A percentile compares a stretch with the other conserved stretches of the same genome.
Evolutionary conservation across 2,797 vertebrate genomes (phyloP).

Genomic region (Adelosebastes latens): DNA sequence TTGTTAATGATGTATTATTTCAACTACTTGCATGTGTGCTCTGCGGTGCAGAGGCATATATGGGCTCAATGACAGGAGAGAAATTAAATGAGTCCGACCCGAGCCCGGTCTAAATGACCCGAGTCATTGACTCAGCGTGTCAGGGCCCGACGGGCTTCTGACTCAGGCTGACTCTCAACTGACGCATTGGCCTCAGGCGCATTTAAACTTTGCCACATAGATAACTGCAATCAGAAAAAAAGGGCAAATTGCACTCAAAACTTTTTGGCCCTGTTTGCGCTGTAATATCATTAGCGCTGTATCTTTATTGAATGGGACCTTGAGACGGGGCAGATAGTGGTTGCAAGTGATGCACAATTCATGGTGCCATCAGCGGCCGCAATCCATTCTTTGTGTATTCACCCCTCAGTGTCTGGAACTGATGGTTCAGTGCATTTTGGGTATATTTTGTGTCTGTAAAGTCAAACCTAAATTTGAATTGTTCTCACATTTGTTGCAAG

Average conservation of each 20-base stretch:
- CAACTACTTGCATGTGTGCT: too few species aligned
- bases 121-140: too few species aligned
- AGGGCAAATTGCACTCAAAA: neutral
- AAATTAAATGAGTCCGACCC: too few species aligned
- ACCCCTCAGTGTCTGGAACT: neutral
- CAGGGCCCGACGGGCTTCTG: neutral
- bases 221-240: neutral
- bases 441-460: neutral
- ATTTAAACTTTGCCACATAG: neutral
- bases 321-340: too few species aligned
- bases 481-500: neutral
- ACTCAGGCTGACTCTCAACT: neutral
- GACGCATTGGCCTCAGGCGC: neutral
- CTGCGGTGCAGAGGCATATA: too few species aligned
- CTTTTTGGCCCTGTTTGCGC: too few species aligned
- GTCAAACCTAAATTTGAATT: neutral
- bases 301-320: neutral
- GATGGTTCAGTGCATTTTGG: neutral
- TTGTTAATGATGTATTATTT: too few species aligned
- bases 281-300: neutral
- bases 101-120: too few species aligned
- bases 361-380: too few species aligned
- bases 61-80: too few species aligned
- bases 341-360: too few species aligned
- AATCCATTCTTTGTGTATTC: neutral